These are phyloP conservation scores for Cryptoblepharus egeriae DNA, from an alignment of 2,797 vertebrate genomes.

Conservation along the genomic window DNA sequence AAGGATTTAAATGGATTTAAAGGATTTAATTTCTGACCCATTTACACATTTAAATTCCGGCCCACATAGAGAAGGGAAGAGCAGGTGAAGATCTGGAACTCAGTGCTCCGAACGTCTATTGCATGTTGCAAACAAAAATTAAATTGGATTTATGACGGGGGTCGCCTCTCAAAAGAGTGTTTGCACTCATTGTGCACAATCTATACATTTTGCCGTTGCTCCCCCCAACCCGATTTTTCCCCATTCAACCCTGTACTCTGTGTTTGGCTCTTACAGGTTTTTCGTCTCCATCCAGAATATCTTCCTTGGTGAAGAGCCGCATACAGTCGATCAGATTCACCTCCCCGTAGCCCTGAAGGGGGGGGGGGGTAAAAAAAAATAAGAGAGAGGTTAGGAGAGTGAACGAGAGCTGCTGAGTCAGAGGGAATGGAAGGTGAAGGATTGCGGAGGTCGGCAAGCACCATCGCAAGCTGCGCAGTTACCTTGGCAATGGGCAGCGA, in stretches of 20 bases:
- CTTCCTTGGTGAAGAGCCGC: slow-evolving; percentile 93
- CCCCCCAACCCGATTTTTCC: too few species aligned
- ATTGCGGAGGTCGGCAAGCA: background rate
- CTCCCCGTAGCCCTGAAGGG: slow-evolving; percentile 85
- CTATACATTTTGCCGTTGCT: background rate
- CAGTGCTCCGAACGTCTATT: too few species aligned
- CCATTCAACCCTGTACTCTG: too few species aligned
- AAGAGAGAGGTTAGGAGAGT: background rate
- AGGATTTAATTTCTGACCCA: too few species aligned
- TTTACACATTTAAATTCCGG: too few species aligned
- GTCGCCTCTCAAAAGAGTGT: too few species aligned
- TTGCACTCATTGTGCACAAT: background rate
- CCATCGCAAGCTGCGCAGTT: rapidly evolving
- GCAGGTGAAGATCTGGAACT: too few species aligned
- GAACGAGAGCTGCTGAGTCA: background rate
- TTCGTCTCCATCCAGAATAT: slow-evolving; percentile 93
- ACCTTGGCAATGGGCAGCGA: slow-evolving; percentile 95
- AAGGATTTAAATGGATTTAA: too few species aligned
- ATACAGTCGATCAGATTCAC: slow-evolving; percentile 92
- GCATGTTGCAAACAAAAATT: too few species aligned
- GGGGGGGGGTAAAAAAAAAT: too few species aligned
- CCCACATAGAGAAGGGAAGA: too few species aligned
- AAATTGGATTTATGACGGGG: too few species aligned
- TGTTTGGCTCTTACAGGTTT: slow-evolving; percentile 81
- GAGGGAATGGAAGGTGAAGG: background rate